Evolutionary conservation across 2,113 vertebrate genomes (phyloP).

Genomic region (Upupa epops): DNA sequence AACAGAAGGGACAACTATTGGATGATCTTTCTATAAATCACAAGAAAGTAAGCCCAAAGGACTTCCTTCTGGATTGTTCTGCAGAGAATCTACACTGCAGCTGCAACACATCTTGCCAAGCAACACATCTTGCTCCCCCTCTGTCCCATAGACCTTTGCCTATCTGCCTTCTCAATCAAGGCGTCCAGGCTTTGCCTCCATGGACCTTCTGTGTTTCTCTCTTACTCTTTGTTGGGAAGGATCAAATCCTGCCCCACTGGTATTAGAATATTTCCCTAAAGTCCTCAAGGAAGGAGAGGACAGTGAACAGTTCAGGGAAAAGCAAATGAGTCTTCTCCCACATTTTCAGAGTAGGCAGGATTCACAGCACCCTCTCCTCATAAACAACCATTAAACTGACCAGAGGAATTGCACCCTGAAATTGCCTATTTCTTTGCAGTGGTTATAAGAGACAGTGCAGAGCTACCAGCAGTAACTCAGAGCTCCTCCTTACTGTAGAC

Average conservation of each 20-base stretch:
- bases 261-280: not conserved
- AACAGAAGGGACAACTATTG: not conserved
- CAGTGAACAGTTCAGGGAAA: not conserved
- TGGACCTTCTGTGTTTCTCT: not conserved
- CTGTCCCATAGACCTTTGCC: too few relatives aligned
- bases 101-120: too few relatives aligned
- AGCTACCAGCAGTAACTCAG: not conserved
- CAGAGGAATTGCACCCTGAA: not conserved
- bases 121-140: too few relatives aligned
- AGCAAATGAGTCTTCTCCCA: not conserved
- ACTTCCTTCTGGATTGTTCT: not conserved
- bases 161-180: too few relatives aligned
- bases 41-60: not conserved
- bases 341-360: not conserved
- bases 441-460: not conserved
- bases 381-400: slow-evolving; percentile 4
- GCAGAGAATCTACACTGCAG: accelerated
- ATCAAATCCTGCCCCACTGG: not conserved
- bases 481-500: not conserved
- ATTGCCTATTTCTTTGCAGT: not conserved
- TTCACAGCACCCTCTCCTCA: not conserved
- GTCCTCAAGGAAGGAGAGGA: not conserved
- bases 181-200: not conserved
- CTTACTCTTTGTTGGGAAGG: not conserved
- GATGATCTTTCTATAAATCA: not conserved